Conservation (phyloP, 2,797 vertebrate species). For the Tenualosa thibaudeaui region DNA sequence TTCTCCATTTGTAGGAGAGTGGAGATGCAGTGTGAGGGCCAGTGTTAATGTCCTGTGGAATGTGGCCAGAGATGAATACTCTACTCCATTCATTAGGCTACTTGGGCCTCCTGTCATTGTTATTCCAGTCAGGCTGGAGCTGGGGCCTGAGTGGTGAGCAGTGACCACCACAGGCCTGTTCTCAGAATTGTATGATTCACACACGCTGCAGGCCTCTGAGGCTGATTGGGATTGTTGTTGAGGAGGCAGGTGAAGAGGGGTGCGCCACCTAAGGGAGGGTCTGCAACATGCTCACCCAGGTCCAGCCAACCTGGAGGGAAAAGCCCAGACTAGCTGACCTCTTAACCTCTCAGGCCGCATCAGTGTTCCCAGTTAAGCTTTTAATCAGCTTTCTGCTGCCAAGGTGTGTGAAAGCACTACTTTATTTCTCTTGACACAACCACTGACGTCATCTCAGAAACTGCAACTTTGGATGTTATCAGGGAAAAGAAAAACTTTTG, state of each 20-base stretch:
- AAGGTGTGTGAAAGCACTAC: neutral
- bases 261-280: conserved; percentile 1
- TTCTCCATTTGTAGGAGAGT: neutral
- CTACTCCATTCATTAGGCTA: conserved; percentile 1
- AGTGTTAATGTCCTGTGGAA: neutral
- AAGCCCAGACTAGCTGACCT: conserved; percentile 48
- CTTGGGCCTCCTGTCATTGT: neutral
- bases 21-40: neutral
- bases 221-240: conserved; percentile 20
- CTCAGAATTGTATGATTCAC: neutral
- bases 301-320: conserved; percentile 63
- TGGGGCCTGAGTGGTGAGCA: neutral
- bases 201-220: neutral
- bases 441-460: neutral
- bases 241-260: neutral
- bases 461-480: neutral
- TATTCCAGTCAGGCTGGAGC: neutral
- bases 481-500: neutral
- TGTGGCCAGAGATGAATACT: conserved; percentile 2
- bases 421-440: neutral
- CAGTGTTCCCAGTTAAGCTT: conserved; percentile 45
- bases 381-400: conserved; percentile 41
- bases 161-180: neutral
- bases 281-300: conserved; percentile 38
- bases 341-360: conserved; percentile 56